These are phyloP conservation scores for Heterotis niloticus DNA, from an alignment of 2,113 vertebrate species.

Conservation along the genomic window DNA sequence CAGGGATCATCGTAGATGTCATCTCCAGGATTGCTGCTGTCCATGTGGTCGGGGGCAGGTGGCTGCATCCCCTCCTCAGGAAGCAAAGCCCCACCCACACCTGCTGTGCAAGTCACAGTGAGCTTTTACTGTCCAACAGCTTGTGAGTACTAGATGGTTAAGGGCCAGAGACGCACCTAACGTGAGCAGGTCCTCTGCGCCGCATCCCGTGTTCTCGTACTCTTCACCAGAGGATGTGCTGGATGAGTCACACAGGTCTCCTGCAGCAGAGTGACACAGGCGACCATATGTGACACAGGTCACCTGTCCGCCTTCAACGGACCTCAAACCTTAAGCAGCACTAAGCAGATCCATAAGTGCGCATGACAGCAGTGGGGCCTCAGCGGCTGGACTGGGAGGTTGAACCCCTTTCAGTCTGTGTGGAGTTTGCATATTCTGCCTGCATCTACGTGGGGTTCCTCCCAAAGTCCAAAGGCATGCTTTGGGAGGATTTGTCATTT, in stretches of 20 bases:
- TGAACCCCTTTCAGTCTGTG: no score
- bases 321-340: no score
- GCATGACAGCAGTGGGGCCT: no score
- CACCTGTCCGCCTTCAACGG: no score
- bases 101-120: neutral
- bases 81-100: neutral
- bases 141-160: neutral
- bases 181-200: neutral
- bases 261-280: slow-evolving; percentile 2
- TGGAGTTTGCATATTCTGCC: no score
- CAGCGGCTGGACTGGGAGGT: no score
- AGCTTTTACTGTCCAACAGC: neutral
- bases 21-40: no score
- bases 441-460: no score
- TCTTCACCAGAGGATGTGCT: slow-evolving; percentile 43
- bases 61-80: neutral
- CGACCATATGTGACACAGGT: no score
- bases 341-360: no score
- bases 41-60: neutral
- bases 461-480: no score
- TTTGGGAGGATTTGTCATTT: no score
- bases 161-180: slow-evolving; percentile 9
- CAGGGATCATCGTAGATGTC: neutral
- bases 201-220: slow-evolving; percentile 25
- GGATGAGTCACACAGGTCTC: slow-evolving; percentile 18